A percentile compares a stretch with the other conserved stretches of the same genome.
Conservation (phyloP, 2,797 vertebrate species). For the Calcarius lapponicus region DNA sequence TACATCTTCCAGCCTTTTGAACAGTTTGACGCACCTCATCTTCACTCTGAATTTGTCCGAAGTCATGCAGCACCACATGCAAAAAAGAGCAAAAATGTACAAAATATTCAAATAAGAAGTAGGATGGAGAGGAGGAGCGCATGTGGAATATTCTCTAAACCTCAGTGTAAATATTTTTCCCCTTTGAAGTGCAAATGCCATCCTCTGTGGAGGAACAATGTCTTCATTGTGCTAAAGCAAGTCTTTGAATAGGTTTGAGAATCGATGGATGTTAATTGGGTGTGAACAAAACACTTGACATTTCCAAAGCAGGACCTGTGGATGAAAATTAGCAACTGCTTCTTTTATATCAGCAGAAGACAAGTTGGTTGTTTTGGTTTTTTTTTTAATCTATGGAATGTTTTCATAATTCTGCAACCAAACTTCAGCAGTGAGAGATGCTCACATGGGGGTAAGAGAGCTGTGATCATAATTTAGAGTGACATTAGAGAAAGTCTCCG, state of each 20-base stretch:
- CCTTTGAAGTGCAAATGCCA: not conserved
- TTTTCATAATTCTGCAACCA: not conserved
- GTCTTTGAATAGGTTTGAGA: not conserved
- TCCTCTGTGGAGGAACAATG: not conserved
- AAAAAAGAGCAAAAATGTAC: not conserved
- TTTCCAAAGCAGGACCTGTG: not conserved
- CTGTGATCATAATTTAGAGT: not conserved
- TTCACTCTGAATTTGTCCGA: not conserved
- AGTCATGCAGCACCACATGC: rapidly evolving
- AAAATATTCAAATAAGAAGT: not conserved
- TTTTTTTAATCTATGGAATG: not conserved
- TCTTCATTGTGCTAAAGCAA: not conserved
- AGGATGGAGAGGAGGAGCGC: not conserved
- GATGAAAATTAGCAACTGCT: not conserved
- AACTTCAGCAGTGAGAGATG: not conserved
- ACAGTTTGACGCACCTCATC: not conserved
- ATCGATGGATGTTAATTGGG: not conserved
- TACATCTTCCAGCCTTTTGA: not conserved
- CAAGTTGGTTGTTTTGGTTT: not conserved
- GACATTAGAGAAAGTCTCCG: not conserved
- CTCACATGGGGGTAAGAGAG: not conserved
- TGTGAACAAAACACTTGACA: not conserved
- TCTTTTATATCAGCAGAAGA: not conserved
- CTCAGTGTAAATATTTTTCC: not conserved
- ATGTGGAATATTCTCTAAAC: not conserved